Base-by-base conservation (phyloP, 2,888 invertebrate genomes). In the Dicycla oo region DNA sequence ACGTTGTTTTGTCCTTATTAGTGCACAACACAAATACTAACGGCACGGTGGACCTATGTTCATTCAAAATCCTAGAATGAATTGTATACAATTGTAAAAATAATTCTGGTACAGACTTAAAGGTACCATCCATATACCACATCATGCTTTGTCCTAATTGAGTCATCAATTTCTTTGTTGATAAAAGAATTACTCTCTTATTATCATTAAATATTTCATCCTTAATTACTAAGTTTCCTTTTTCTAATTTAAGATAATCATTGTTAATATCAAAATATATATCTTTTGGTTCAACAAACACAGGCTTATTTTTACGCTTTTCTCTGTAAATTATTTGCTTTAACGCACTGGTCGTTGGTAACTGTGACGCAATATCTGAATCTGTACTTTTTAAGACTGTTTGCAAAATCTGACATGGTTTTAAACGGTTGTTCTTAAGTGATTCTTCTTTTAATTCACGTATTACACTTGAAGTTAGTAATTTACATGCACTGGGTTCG, bases 371-470 rank as follows among this genome's bases (percentile, higher is more conserved):
- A 62, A 62, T 63, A 69, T 56, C 69, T 3, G 63, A 63, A 69
- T 69, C 63, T 69, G n/a, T 69, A 69, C 63, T 69, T 69, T 69
- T 61, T 61, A 60, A 69, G 63, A 69, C 69, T 68, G 58, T 62
- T 62, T 62, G 62, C 15, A 62, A 62, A 56, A 53, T 68, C 67
- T 68, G 67, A 57, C 30, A 62, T 4, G 67, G 58, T 60, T 54
- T 57, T 45, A 66, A 47, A 66, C 54, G 56, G 45, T 56, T 62
- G 61, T 30, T 62, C 58, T 69, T 69, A 69, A 54, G 34, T 54
- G 68, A 3, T 61, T 61, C 61, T 69, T 51, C 53, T 69, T 63
- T 61, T 47, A 62, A 69, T 62, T 69, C 62, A 69, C 62, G 3
- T 54, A 63, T 53, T 63, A 69, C 69, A 69, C 69, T 69, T 54